Percentiles rank a stretch among this genome's conserved stretches.
Conservation (phyloP, 2,888 invertebrate species). For the Torymus aiolomorphi region DNA sequence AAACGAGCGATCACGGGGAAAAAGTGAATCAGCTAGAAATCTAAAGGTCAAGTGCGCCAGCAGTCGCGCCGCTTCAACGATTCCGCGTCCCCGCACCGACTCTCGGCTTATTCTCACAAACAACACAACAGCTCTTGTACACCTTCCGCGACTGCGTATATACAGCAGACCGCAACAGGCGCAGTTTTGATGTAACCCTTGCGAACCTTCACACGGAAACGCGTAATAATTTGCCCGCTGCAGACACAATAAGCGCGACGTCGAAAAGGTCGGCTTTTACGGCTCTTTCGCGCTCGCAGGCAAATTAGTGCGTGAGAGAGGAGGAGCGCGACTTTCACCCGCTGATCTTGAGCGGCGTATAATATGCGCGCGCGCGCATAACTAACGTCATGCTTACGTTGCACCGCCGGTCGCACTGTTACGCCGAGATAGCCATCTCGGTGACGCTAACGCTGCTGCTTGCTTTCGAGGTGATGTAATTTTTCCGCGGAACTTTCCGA, state of each 20-base stretch:
- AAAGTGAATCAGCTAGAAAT: constrained; percentile 23
- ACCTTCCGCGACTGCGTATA: too few relatives aligned
- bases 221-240: constrained; percentile 23
- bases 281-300: background rate
- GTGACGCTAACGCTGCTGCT: background rate
- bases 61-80: too few relatives aligned
- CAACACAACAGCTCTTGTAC: too few relatives aligned
- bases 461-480: background rate
- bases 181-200: constrained; percentile 30
- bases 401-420: too few relatives aligned
- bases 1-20: constrained; percentile 14
- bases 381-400: constrained; percentile 5
- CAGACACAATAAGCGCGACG: background rate
- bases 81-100: too few relatives aligned
- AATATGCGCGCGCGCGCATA: constrained; percentile 5
- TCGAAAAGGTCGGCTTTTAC: constrained; percentile 23
- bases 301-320: constrained; percentile 46
- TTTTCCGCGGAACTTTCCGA: constrained; percentile 11
- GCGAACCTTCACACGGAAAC: constrained; percentile 51
- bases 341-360: constrained; percentile 37
- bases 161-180: background rate
- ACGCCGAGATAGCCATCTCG: too few relatives aligned
- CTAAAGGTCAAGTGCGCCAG: too few relatives aligned
- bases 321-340: constrained; percentile 42
- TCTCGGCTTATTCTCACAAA: too few relatives aligned